Evolutionary conservation across 1,140 invertebrate genomes (phyloP).

Genomic region (Heliconius eleuchia): DNA sequence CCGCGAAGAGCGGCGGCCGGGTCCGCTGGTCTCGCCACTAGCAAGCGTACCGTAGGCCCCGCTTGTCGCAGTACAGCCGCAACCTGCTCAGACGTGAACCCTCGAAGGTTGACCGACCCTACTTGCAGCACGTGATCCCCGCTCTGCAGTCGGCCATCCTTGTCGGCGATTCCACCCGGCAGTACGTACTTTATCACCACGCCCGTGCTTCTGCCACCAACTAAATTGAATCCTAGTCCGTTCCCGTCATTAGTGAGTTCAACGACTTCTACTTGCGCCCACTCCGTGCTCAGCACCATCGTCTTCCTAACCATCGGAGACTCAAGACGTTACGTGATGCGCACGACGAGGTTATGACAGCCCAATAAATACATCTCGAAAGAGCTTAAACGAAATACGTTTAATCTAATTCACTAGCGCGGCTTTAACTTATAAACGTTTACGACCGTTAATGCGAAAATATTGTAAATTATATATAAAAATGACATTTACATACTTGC

Average conservation of each 20-base stretch:
- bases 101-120: slow-evolving; percentile 94
- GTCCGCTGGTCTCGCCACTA: slow-evolving; percentile 93
- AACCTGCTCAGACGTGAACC: slow-evolving; percentile 96
- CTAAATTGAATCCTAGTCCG: slow-evolving; percentile 93
- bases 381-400: slow-evolving; percentile 35
- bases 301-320: slow-evolving; percentile 74
- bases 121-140: slow-evolving; percentile 98
- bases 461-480: slow-evolving; percentile 68
- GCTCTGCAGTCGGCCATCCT: slow-evolving; percentile 93
- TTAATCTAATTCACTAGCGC: slow-evolving; percentile 35
- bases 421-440: slow-evolving; percentile 40
- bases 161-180: slow-evolving; percentile 94
- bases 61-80: slow-evolving; percentile 94
- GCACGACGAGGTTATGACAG: slow-evolving; percentile 67
- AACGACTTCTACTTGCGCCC: slow-evolving; percentile 95
- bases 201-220: slow-evolving; percentile 96
- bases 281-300: slow-evolving; percentile 93
- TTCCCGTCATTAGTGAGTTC: slow-evolving; percentile 93
- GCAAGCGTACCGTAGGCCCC: slow-evolving; percentile 91
- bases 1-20: slow-evolving; percentile 85
- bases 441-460: slow-evolving; percentile 48
- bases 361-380: slow-evolving; percentile 53
- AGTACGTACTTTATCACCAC: slow-evolving; percentile 97
- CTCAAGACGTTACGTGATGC: slow-evolving; percentile 72
- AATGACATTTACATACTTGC: slow-evolving; percentile 81